Conservation (phyloP, 2,113 vertebrate species). For the Lanius collurio region DNA sequence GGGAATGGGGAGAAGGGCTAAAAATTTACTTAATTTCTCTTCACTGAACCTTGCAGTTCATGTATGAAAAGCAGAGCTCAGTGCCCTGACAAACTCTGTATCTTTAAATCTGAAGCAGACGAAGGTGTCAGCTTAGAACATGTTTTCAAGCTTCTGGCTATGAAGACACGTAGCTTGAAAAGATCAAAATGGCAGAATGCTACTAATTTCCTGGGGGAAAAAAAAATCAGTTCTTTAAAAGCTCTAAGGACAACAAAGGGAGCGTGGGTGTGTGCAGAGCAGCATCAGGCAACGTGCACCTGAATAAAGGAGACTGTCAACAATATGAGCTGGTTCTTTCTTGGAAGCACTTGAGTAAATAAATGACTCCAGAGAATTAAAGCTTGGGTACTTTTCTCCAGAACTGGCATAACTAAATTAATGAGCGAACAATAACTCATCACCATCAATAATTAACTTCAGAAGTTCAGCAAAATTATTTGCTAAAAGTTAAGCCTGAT, state of each 20-base stretch:
- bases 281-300: neutral
- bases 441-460: neutral
- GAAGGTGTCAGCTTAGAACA: neutral
- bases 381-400: neutral
- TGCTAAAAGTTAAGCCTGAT: neutral
- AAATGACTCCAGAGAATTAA: neutral
- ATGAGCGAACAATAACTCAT: conserved; percentile 7
- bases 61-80: neutral
- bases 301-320: neutral
- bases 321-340: neutral
- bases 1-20: neutral
- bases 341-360: conserved; percentile 29
- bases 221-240: neutral
- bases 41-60: neutral
- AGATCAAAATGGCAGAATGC: neutral
- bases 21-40: neutral
- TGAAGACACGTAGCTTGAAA: neutral
- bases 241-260: neutral
- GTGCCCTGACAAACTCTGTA: neutral
- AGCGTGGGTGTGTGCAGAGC: neutral
- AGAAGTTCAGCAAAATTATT: neutral
- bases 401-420: neutral
- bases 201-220: neutral
- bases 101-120: neutral
- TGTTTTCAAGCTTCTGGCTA: neutral